A percentile compares a stretch with the other conserved stretches of the same genome.
These are phyloP conservation scores for Chaetodon trifascialis DNA, from an alignment of 2,113 vertebrate species.

Conservation along the genomic window DNA sequence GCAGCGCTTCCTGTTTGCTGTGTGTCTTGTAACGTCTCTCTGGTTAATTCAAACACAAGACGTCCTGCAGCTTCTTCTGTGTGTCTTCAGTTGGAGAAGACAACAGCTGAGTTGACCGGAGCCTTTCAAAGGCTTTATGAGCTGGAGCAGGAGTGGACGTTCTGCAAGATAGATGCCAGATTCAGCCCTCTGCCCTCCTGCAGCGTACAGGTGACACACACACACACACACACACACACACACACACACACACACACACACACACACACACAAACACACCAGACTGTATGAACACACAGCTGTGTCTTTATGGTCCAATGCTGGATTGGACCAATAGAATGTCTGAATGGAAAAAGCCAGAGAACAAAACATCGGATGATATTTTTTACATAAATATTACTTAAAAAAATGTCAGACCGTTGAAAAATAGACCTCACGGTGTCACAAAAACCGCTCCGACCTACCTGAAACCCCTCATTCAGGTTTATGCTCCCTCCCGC, in stretches of 20 bases:
- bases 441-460: too few relatives aligned
- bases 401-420: too few relatives aligned
- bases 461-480: too few relatives aligned
- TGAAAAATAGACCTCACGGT: too few relatives aligned
- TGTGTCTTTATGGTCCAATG: too few relatives aligned
- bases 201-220: slow-evolving; percentile 2
- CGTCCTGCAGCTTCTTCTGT: not conserved
- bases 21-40: not conserved
- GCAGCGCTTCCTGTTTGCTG: not conserved
- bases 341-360: too few relatives aligned
- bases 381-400: too few relatives aligned
- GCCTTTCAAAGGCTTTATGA: slow-evolving; percentile 8
- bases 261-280: not conserved
- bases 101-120: slow-evolving; percentile 11
- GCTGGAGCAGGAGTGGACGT: slow-evolving; percentile 27
- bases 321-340: too few relatives aligned
- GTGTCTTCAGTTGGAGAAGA: slow-evolving; percentile 17
- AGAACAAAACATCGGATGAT: too few relatives aligned
- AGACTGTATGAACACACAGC: too few relatives aligned
- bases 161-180: slow-evolving; percentile 28
- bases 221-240: slow-evolving; percentile 2
- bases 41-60: not conserved
- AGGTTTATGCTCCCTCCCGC: too few relatives aligned
- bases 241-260: not conserved
- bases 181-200: not conserved